phyloP scores from a whole-genome alignment of 2,113 vertebrate genomes.

The Ageneiosus marmoratus region DNA sequence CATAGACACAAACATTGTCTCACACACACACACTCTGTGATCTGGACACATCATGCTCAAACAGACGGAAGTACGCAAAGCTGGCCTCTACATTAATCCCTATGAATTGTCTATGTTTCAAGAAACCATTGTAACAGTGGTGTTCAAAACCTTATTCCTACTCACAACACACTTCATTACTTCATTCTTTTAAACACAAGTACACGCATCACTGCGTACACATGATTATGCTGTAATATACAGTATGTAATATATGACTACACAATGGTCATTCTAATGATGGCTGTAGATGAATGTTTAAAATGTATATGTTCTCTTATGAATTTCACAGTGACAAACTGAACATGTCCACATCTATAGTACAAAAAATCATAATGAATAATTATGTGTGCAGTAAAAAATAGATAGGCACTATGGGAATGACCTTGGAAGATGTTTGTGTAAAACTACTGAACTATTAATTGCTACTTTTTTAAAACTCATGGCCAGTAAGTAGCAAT shows the following conservation, averaged over 20 bases:
- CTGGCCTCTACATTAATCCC: slow-evolving; percentile 62
- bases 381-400: neutral
- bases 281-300: slow-evolving; percentile 1
- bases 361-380: neutral
- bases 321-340: neutral
- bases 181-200: neutral
- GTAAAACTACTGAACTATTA: neutral
- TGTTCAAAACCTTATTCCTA: neutral
- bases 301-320: slow-evolving; percentile 6
- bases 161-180: neutral
- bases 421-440: neutral
- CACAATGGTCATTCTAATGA: neutral
- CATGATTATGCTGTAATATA: neutral
- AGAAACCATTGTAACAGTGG: neutral
- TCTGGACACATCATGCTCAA: slow-evolving; percentile 83
- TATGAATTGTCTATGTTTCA: slow-evolving; percentile 15
- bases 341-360: slow-evolving; percentile 8
- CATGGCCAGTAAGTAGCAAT: slow-evolving; percentile 62
- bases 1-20: slow-evolving; percentile 47
- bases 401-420: slow-evolving; percentile 18
- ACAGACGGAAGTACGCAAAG: slow-evolving; percentile 62
- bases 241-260: slow-evolving; percentile 6
- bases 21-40: slow-evolving; percentile 60
- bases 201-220: slow-evolving; percentile 30
- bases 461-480: slow-evolving; percentile 52